A percentile compares a stretch with the other conserved stretches of the same genome.
phyloP scores from a whole-genome alignment of 2,888 invertebrate genomes.

The Pemphredon lugubris region DNA sequence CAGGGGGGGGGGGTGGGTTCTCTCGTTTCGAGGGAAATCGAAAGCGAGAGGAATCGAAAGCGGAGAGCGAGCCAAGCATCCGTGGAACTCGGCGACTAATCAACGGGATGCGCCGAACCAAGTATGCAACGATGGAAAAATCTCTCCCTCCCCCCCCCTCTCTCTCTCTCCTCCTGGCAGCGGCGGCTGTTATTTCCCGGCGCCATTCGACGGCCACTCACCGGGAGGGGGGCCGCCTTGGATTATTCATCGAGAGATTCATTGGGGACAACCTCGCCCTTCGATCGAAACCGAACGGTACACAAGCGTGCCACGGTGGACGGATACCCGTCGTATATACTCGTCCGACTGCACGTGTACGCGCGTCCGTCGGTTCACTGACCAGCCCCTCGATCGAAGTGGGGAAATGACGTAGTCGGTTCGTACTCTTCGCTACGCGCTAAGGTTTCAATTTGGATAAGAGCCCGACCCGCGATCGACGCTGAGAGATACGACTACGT shows the following conservation, averaged over 20 bases:
- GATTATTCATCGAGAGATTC: conserved; percentile 41
- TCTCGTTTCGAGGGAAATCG: neutral
- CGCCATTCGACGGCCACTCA: neutral
- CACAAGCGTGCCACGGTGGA: neutral
- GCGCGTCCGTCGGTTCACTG: conserved; percentile 46
- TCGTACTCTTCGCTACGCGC: conserved; percentile 25
- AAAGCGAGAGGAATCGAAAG: conserved; percentile 14
- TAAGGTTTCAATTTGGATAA: conserved; percentile 60
- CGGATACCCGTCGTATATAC: neutral
- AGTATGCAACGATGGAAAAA: conserved; percentile 47
- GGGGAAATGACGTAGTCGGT: conserved; percentile 53
- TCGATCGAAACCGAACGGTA: conserved; percentile 37
- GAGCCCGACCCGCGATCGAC: conserved; percentile 29
- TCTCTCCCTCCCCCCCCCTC: conserved; percentile 33
- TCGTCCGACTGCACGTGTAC: conserved; percentile 6
- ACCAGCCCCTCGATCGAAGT: conserved; percentile 55
- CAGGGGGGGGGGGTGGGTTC: too few relatives aligned
- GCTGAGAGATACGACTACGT: neutral
- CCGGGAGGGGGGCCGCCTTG: conserved; percentile 15
- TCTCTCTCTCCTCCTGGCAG: conserved; percentile 6
- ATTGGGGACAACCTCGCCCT: conserved; percentile 35
- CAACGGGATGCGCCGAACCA: conserved; percentile 40
- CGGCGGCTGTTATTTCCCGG: conserved; percentile 22
- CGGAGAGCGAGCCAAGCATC: conserved; percentile 14
- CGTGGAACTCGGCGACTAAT: conserved; percentile 48